phyloP scores from a whole-genome alignment of 2,797 vertebrate species.

The Phataginus tricuspis region DNA sequence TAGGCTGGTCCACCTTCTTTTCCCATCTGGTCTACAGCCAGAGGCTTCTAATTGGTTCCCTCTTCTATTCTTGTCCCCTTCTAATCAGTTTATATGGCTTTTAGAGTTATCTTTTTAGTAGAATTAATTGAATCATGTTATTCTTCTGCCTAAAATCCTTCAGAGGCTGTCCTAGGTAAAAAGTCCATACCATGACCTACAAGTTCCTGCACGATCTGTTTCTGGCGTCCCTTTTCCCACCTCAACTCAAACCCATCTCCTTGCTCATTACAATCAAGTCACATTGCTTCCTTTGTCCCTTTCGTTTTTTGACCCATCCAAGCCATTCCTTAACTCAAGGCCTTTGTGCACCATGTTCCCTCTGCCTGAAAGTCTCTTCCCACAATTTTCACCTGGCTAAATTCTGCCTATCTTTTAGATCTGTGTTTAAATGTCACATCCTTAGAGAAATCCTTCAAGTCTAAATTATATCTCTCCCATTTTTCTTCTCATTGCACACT shows the following conservation, averaged over 20 bases:
- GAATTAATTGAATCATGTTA: neutral
- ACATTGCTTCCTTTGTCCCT: neutral
- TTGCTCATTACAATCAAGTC: neutral
- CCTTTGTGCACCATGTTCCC: neutral
- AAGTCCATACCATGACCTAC: neutral
- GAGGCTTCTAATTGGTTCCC: neutral
- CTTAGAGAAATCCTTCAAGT: neutral
- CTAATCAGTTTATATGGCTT: neutral
- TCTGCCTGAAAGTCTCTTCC: neutral
- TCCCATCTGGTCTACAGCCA: neutral
- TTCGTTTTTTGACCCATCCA: neutral
- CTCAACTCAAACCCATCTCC: neutral
- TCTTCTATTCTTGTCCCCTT: neutral
- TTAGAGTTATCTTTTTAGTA: neutral
- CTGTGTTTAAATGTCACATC: neutral
- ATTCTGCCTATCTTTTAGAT: neutral
- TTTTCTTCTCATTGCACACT: neutral
- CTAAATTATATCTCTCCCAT: neutral
- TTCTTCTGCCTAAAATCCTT: neutral
- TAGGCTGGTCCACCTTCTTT: neutral
- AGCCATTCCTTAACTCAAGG: neutral
- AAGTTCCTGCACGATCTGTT: neutral
- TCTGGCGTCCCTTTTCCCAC: neutral
- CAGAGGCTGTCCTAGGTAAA: neutral
- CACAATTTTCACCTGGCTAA: neutral